phyloP scores from a whole-genome alignment of 2,797 vertebrate genomes.

The Carapus acus region DNA sequence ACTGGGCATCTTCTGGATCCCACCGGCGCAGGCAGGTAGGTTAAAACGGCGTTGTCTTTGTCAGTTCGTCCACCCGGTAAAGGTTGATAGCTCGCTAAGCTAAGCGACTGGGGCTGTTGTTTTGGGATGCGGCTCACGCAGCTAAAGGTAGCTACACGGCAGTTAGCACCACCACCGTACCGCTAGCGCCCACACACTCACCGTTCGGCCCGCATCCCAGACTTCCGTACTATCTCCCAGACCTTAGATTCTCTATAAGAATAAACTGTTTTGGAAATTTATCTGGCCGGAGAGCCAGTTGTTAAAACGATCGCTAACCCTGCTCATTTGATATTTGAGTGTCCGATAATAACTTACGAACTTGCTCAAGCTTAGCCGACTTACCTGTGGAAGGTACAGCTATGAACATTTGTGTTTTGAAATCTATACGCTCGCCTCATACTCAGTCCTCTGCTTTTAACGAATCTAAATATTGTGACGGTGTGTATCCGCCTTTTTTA shows the following conservation, averaged over 20 bases:
- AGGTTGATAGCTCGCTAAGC: constrained; percentile 52
- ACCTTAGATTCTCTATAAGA: no score
- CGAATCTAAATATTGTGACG: constrained; percentile 14
- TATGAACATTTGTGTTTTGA: no score
- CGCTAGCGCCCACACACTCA: background rate
- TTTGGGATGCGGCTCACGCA: constrained; percentile 49
- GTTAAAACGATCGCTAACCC: constrained; percentile 21
- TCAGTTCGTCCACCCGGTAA: constrained; percentile 6
- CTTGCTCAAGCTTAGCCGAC: constrained; percentile 10
- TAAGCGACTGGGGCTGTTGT: constrained; percentile 53
- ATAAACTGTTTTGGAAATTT: no score
- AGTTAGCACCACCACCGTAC: constrained; percentile 10
- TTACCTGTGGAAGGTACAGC: constrained; percentile 33
- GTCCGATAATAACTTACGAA: constrained; percentile 9
- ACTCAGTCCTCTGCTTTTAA: background rate
- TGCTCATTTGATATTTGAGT: constrained; percentile 9
- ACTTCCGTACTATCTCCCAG: constrained; percentile 1
- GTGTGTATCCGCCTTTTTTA: constrained; percentile 2
- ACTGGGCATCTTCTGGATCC: constrained; percentile 47
- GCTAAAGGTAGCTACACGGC: constrained; percentile 37
- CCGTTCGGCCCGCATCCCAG: constrained; percentile 11
- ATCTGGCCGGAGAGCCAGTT: no score
- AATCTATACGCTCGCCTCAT: no score
- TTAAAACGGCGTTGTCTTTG: background rate
- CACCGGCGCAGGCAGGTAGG: constrained; percentile 62